Percentiles rank a stretch among this genome's conserved stretches.
Evolutionary conservation across 2,888 invertebrate species (phyloP).

Genomic region (Tetheella fluctuosa): DNA sequence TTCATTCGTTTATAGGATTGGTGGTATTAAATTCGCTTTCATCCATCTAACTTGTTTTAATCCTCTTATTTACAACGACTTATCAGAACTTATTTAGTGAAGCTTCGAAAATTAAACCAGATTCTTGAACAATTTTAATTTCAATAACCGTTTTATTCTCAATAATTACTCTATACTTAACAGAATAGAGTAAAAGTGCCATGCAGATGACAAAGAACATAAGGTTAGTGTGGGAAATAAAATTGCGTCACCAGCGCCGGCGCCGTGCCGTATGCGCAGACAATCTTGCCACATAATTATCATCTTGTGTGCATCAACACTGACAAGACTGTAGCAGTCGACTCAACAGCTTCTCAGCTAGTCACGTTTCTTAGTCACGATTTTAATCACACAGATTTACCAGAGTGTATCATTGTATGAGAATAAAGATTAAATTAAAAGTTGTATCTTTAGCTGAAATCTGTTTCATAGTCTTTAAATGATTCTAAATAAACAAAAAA

Average conservation of each 20-base stretch:
- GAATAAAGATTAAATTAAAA: background rate
- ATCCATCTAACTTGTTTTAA: too few relatives aligned
- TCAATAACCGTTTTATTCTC: too few relatives aligned
- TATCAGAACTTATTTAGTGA: too few relatives aligned
- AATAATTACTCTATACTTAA: too few relatives aligned
- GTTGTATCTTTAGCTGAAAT: background rate
- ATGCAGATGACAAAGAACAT: conserved; percentile 3
- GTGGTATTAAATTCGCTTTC: too few relatives aligned
- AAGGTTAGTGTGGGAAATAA: conserved; percentile 32
- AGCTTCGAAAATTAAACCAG: too few relatives aligned
- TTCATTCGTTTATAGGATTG: background rate
- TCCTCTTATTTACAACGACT: too few relatives aligned
- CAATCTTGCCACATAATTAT: conserved; percentile 2
- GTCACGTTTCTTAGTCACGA: background rate
- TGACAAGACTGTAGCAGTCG: background rate
- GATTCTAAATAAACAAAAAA: too few relatives aligned
- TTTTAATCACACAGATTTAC: conserved; percentile 17
- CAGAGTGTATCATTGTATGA: conserved; percentile 14
- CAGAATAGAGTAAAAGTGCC: background rate
- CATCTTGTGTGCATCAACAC: conserved; percentile 7
- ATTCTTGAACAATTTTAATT: too few relatives aligned
- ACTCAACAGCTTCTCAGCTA: background rate
- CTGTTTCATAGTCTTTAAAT: too few relatives aligned
- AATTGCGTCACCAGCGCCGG: conserved; percentile 31
- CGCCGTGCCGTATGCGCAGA: conserved; percentile 23